phyloP scores from a whole-genome alignment of 2,888 invertebrate genomes.

The Thalpophila matura region DNA sequence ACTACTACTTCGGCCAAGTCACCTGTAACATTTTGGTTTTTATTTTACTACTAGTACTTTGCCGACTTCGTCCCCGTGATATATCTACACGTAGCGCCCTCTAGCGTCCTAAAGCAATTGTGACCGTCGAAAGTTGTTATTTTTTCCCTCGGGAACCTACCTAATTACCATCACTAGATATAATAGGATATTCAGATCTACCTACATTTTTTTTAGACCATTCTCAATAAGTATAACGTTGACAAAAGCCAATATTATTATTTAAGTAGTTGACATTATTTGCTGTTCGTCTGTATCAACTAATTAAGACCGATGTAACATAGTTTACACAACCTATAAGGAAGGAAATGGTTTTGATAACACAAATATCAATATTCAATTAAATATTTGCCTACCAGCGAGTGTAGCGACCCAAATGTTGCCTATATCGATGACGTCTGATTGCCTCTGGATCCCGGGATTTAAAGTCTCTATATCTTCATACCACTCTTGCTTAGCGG shows the following conservation, averaged over 20 bases:
- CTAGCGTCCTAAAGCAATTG: too few species aligned
- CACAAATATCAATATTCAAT: slow-evolving; percentile 1
- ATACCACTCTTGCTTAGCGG: slow-evolving; percentile 82
- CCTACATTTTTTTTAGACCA: background rate
- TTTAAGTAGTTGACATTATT: slow-evolving; percentile 6
- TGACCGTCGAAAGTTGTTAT: too few species aligned
- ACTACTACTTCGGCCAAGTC: slow-evolving; percentile 93
- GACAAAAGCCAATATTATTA: background rate
- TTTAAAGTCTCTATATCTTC: slow-evolving; percentile 78
- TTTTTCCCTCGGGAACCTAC: too few species aligned
- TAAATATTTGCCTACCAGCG: slow-evolving; percentile 36
- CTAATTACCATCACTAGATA: background rate
- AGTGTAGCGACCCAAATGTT: slow-evolving; percentile 73
- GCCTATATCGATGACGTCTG: slow-evolving; percentile 81
- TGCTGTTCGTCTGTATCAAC: background rate
- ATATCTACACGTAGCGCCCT: too few species aligned
- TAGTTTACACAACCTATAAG: slow-evolving; percentile 7
- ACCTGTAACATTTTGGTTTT: slow-evolving; percentile 79
- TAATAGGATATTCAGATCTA: too few species aligned
- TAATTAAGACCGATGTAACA: slow-evolving; percentile 7
- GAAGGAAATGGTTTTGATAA: slow-evolving; percentile 30
- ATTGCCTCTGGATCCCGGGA: slow-evolving; percentile 59
- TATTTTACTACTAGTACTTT: too few species aligned
- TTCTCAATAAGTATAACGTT: background rate
- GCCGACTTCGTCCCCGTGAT: too few species aligned